Percentiles rank a stretch among this genome's conserved stretches.
These are phyloP conservation scores for Neomicropteryx cornuta DNA, from an alignment of 1,140 invertebrate species.

Conservation along the genomic window DNA sequence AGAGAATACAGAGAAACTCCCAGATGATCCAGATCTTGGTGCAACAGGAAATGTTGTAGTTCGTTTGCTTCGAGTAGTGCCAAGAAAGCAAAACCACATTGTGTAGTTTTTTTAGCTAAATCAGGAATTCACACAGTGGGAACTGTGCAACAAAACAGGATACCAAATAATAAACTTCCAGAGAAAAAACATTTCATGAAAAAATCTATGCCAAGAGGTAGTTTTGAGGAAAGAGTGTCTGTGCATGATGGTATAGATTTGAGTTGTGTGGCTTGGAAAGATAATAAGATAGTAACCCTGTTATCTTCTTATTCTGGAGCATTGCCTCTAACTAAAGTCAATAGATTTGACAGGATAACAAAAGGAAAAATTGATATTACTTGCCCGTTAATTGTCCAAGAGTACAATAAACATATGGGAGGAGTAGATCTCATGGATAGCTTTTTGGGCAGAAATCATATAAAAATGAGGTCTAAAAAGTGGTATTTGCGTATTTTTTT, in stretches of 20 bases:
- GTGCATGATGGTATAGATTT: conserved; percentile 6
- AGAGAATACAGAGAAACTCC: conserved; percentile 7
- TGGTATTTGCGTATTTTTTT: conserved; percentile 6
- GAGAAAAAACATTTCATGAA: conserved; percentile 6
- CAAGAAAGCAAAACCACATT: conserved; percentile 13
- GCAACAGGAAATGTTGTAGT: conserved; percentile 14
- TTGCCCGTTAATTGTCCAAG: conserved; percentile 6
- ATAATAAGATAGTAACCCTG: conserved; percentile 17
- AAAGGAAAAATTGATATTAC: conserved; percentile 8
- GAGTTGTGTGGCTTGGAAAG: conserved; percentile 15
- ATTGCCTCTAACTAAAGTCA: conserved; percentile 14
- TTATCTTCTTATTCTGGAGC: conserved; percentile 15
- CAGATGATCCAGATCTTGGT: conserved; percentile 13
- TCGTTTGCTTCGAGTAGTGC: conserved; percentile 10
- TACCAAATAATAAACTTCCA: conserved; percentile 7
- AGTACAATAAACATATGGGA: conserved; percentile 12
- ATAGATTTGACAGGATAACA: conserved; percentile 12
- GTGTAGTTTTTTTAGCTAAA: conserved; percentile 11
- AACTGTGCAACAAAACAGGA: conserved; percentile 8
- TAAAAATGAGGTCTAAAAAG: conserved; percentile 6
- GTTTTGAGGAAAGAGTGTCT: conserved; percentile 1
- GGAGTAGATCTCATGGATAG: conserved; percentile 11
- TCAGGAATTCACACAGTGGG: conserved; percentile 6
- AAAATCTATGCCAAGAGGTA: conserved; percentile 6
- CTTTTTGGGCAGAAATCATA: conserved; percentile 1